Percentiles rank a stretch among this genome's conserved stretches.
Evolutionary conservation across 2,113 vertebrate species (phyloP).

Genomic region (Orientallactaga bullata): DNA sequence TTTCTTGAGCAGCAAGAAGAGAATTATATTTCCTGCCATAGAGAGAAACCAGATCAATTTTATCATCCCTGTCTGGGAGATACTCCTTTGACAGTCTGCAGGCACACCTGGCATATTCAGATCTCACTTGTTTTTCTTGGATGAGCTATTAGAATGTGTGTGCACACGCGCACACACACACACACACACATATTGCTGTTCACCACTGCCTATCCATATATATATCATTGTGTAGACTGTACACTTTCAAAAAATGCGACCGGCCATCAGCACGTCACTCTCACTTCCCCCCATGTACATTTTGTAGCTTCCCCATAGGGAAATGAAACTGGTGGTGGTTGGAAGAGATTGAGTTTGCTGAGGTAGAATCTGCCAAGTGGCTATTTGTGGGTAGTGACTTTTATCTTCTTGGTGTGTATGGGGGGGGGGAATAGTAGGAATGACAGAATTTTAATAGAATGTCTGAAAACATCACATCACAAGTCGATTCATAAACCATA

Average conservation of each 20-base stretch:
- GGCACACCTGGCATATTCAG: background rate
- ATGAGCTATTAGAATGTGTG: background rate
- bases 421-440: slow-evolving; percentile 31
- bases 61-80: slow-evolving; percentile 15
- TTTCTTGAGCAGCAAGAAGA: slow-evolving; percentile 1
- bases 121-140: slow-evolving; percentile 41
- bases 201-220: background rate
- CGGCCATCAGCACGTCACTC: slow-evolving; percentile 68
- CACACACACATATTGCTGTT: background rate
- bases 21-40: background rate
- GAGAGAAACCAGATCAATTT: slow-evolving; percentile 53
- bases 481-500: background rate
- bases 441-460: slow-evolving; percentile 41
- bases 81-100: slow-evolving; percentile 41
- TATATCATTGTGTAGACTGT: background rate
- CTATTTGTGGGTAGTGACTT: slow-evolving; percentile 69
- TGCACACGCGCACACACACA: too few species aligned
- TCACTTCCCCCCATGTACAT: slow-evolving; percentile 78
- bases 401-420: slow-evolving; percentile 14
- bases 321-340: slow-evolving; percentile 75
- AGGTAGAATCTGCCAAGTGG: slow-evolving; percentile 73
- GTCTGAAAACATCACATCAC: slow-evolving; percentile 14
- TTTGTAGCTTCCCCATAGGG: slow-evolving; percentile 74
- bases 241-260: slow-evolving; percentile 59
- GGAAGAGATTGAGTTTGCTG: slow-evolving; percentile 62